Base-by-base conservation (phyloP, 2,888 invertebrate genomes). In the Tenthredo livida region DNA sequence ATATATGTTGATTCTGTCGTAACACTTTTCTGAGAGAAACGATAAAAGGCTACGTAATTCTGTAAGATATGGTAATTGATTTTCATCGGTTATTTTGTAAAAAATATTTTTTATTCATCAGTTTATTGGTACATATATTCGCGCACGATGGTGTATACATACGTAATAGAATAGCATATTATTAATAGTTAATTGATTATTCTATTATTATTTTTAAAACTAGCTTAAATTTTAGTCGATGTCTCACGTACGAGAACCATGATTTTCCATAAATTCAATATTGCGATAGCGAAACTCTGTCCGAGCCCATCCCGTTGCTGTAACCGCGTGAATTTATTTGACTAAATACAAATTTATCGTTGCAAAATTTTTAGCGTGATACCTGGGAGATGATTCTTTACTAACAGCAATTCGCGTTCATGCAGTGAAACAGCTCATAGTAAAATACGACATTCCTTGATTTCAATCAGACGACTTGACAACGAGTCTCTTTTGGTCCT, bases 71-170 rank as follows among this genome's bases (percentile, higher is more conserved):
- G 29, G 29, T 29, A 9, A 50, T 50, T 29, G 7, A 29, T 33
- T 73, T 40, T 40, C 43, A 43, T 43, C 17, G 29, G 17, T 77
- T 29, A 25, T 61, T 40, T 80, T 61, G 58, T 80, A 80, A 21
- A 80, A 80, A 80, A 80, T 61, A 61, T 80, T 50, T 12, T 80
- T 80, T 80, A 80, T 80, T 80, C 21, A n/a, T 80, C 61, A 80
- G 61, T 61, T 61, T n/a, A 61, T 61, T 61, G 61, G 61, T 80
- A 80, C 80, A 80, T 80, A 40, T 37, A 37, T 33, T 33, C 33
- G 4, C 33, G 2, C 33, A 33, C 33, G 33, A 33, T 33, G 3
- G 33, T 37, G 37, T 33, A 33, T 33, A 33, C 33, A 33, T 50
- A 21, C 21, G 15, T 25, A 9, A 47, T 29, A 47, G 15, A 9